A percentile compares a stretch with the other conserved stretches of the same genome.
These are phyloP conservation scores for Pelmatolapia mariae DNA, from an alignment of 2,113 vertebrate species.

Conservation along the genomic window DNA sequence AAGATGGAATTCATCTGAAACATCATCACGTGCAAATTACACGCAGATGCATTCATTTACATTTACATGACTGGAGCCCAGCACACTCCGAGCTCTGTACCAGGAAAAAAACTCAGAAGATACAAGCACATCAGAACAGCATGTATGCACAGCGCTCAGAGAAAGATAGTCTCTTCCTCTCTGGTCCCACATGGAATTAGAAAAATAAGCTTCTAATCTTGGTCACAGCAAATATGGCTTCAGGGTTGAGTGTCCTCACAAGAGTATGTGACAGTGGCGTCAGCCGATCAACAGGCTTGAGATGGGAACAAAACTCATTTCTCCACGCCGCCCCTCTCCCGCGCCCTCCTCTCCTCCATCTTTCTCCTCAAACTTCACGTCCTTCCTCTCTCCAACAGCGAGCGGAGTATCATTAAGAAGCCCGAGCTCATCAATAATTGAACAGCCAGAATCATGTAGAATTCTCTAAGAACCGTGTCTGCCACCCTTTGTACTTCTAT, in stretches of 20 bases:
- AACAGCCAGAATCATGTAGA: constrained; percentile 58
- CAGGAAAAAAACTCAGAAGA: neutral
- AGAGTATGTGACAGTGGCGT: neutral
- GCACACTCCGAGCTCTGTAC: neutral
- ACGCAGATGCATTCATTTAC: neutral
- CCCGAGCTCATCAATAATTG: constrained; percentile 60
- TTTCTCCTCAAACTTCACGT: neutral
- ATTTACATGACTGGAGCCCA: neutral
- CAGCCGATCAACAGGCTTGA: neutral
- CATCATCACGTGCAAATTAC: neutral
- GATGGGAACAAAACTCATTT: neutral
- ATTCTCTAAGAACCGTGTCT: constrained; percentile 64
- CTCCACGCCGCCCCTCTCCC: neutral
- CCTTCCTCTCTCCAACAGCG: constrained; percentile 11
- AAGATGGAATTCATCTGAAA: neutral
- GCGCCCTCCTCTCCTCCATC: neutral
- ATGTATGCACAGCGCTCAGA: neutral
- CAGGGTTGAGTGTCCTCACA: neutral
- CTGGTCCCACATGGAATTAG: neutral
- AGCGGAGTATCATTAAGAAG: constrained; percentile 8
- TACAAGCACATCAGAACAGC: neutral
- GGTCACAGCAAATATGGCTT: neutral
- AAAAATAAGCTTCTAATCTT: constrained; percentile 29
- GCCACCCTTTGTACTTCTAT: constrained; percentile 44
- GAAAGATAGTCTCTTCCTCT: neutral